Evolutionary conservation across 2,888 invertebrate species (phyloP).

Genomic region (Netelia virgata): DNA sequence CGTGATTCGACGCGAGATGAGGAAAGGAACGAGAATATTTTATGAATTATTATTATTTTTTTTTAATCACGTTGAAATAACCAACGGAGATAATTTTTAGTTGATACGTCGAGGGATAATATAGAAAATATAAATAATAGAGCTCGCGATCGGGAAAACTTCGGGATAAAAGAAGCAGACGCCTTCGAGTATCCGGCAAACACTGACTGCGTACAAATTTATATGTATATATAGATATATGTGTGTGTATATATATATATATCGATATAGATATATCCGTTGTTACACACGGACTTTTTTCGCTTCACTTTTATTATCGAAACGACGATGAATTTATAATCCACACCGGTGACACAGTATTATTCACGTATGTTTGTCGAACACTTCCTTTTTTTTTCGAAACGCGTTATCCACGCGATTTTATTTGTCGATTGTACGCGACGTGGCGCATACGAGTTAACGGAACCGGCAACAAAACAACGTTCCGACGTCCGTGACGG

Average conservation of each 20-base stretch:
- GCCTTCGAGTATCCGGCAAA: constrained; percentile 26
- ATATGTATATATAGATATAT: background rate
- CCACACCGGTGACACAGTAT: constrained; percentile 41
- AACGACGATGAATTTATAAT: constrained; percentile 50
- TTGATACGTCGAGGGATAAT: background rate
- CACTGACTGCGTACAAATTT: background rate
- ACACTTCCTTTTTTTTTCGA: constrained; percentile 15
- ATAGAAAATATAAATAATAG: background rate
- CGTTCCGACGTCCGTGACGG: constrained; percentile 74
- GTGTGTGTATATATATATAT: too few species aligned
- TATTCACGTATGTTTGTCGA: background rate
- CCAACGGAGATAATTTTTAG: background rate
- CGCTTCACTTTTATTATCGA: background rate
- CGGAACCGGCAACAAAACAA: constrained; percentile 48
- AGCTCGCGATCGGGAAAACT: background rate
- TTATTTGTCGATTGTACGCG: background rate
- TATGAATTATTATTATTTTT: too few species aligned
- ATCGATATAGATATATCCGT: background rate
- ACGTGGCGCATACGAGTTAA: constrained; percentile 17
- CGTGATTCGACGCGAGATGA: too few species aligned
- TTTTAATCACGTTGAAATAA: too few species aligned
- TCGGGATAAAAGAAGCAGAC: constrained; percentile 6
- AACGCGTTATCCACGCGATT: background rate
- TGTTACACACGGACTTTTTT: background rate
- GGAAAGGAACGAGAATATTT: too few species aligned